Evolutionary conservation across 2,113 vertebrate genomes (phyloP).

Genomic region (Siniperca chuatsi): DNA sequence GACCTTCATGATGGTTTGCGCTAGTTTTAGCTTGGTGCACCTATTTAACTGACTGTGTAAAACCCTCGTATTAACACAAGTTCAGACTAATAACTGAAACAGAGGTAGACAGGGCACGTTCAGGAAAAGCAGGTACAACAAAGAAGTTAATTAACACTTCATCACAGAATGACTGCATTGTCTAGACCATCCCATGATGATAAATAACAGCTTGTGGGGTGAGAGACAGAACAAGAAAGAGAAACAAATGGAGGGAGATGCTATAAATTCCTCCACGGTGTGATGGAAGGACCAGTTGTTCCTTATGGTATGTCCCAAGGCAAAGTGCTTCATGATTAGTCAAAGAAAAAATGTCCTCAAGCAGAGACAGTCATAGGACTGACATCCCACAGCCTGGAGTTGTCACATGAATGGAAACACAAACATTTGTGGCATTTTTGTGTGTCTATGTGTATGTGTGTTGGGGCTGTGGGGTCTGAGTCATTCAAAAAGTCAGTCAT

Average conservation of each 20-base stretch:
- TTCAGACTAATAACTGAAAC: background rate
- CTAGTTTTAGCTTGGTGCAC: background rate
- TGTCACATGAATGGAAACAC: slow-evolving; percentile 42
- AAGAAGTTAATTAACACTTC: slow-evolving; percentile 16
- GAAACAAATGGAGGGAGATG: slow-evolving; percentile 14
- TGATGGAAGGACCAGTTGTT: slow-evolving; percentile 8
- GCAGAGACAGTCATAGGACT: slow-evolving; percentile 52
- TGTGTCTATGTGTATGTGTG: background rate
- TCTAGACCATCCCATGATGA: background rate
- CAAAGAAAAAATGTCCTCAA: slow-evolving; percentile 7
- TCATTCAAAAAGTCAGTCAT: background rate
- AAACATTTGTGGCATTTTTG: background rate
- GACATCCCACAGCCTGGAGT: slow-evolving; percentile 4
- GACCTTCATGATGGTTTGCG: background rate
- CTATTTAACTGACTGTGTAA: background rate
- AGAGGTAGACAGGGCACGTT: background rate
- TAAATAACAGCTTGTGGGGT: background rate
- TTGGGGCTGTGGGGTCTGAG: too few species aligned
- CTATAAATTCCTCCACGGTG: slow-evolving; percentile 16
- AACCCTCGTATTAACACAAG: background rate
- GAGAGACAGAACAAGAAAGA: background rate
- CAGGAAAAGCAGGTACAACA: background rate
- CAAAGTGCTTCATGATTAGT: slow-evolving; percentile 3
- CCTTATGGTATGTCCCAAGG: slow-evolving; percentile 4
- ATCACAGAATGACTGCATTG: background rate